Evolutionary conservation across 2,797 vertebrate genomes (phyloP).

Genomic region (Garrulus glandarius): DNA sequence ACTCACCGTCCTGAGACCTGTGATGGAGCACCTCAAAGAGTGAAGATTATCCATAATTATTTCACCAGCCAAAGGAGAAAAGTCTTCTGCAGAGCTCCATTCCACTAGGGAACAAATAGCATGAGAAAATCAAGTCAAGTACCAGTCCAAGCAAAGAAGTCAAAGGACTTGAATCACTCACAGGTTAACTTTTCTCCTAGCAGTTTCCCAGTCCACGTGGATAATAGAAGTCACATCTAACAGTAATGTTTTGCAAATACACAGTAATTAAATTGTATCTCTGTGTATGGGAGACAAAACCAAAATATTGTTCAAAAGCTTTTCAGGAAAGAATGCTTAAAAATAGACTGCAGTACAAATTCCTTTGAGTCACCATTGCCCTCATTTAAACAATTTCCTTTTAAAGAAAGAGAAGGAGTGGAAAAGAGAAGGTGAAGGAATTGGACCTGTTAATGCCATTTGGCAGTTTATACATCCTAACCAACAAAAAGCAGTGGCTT

Average conservation of each 20-base stretch:
- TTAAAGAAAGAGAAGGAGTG: background rate
- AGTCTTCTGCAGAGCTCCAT: slow-evolving; percentile 92
- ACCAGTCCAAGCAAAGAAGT: background rate
- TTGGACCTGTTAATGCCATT: background rate
- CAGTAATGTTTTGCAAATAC: background rate
- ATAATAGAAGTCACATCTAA: background rate
- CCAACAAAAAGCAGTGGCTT: background rate
- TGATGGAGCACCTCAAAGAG: slow-evolving; percentile 84
- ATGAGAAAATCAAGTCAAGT: slow-evolving; percentile 24
- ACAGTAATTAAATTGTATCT: background rate
- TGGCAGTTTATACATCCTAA: background rate
- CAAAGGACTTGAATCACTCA: background rate
- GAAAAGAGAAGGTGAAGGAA: background rate
- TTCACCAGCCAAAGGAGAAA: slow-evolving; percentile 87
- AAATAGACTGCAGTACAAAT: background rate
- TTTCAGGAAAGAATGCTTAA: background rate
- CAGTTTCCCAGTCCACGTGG: background rate
- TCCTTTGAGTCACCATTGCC: background rate
- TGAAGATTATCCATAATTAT: slow-evolving; percentile 87
- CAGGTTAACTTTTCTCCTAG: background rate
- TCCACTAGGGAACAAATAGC: slow-evolving; percentile 81
- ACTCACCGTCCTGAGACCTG: slow-evolving; percentile 86
- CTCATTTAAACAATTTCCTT: background rate
- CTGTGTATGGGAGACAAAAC: background rate
- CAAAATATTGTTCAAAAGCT: slow-evolving; percentile 9